phyloP scores from a whole-genome alignment of 2,888 invertebrate species.

The Danaus chrysippus region DNA sequence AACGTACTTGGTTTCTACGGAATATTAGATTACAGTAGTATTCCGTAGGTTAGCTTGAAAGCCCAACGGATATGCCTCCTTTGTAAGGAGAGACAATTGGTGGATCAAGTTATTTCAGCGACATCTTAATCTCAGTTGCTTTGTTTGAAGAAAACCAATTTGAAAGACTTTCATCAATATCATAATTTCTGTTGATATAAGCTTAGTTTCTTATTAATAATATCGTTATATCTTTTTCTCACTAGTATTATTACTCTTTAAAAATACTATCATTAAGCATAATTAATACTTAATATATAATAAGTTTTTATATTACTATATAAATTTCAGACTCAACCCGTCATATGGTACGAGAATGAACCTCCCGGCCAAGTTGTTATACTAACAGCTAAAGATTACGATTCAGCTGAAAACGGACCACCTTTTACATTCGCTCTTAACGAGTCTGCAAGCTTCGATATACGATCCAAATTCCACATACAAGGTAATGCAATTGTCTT shows the following conservation, averaged over 20 bases:
- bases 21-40: conserved; percentile 46
- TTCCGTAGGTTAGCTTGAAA: conserved; percentile 36
- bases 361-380: conserved; percentile 83
- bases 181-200: too few species aligned
- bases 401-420: conserved; percentile 89
- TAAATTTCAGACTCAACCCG: conserved; percentile 81
- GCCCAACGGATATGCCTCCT: conserved; percentile 32
- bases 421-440: conserved; percentile 89
- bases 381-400: conserved; percentile 88
- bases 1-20: conserved; percentile 21
- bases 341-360: conserved; percentile 91
- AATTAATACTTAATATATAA: too few species aligned
- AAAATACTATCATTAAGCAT: conserved; percentile 1
- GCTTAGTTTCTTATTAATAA: too few species aligned
- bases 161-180: neutral
- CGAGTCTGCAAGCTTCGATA: conserved; percentile 82
- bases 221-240: too few species aligned
- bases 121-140: conserved; percentile 18
- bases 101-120: conserved; percentile 13
- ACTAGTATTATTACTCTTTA: neutral
- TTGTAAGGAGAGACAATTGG: conserved; percentile 35
- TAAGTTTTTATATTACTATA: neutral
- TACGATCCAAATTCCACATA: conserved; percentile 85
- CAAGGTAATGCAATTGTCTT: conserved; percentile 63
- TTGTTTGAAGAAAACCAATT: conserved; percentile 13